Conservation (phyloP, 2,113 vertebrate genomes). For the Nothobranchius furzeri region DNA sequence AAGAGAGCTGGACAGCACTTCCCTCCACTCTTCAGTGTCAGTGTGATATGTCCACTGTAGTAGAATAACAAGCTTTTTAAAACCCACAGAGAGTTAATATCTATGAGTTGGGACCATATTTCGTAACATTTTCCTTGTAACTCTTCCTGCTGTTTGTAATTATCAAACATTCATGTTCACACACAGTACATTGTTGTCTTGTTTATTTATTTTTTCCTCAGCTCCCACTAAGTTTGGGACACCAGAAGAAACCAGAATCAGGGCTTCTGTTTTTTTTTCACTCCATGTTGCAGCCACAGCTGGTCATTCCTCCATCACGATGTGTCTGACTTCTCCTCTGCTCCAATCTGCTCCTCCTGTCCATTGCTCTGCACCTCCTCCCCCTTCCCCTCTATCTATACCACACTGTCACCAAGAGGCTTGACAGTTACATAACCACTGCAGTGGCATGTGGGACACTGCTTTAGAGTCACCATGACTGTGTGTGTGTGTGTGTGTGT, state of each 20-base stretch:
- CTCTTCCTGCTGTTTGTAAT: too few relatives aligned
- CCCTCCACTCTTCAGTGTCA: slow-evolving; percentile 20
- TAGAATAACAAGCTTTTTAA: slow-evolving; percentile 15
- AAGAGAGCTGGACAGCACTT: too few relatives aligned
- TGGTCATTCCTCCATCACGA: slow-evolving; percentile 54
- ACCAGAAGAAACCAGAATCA: slow-evolving; percentile 35
- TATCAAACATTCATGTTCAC: too few relatives aligned
- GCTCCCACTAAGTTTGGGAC: not conserved
- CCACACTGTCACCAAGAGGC: slow-evolving; percentile 64
- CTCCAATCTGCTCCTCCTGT: slow-evolving; percentile 32
- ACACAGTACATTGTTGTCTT: slow-evolving; percentile 3
- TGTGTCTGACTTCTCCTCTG: slow-evolving; percentile 36
- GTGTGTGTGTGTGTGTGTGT: slow-evolving; percentile 12
- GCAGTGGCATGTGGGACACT: slow-evolving; percentile 61
- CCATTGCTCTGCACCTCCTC: slow-evolving; percentile 30
- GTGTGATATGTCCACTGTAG: slow-evolving; percentile 26
- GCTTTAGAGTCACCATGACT: slow-evolving; percentile 47
- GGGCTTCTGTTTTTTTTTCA: slow-evolving; percentile 18
- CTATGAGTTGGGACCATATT: too few relatives aligned
- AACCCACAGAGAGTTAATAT: too few relatives aligned
- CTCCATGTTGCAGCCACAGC: slow-evolving; percentile 44
- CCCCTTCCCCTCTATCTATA: slow-evolving; percentile 34
- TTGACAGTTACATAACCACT: slow-evolving; percentile 73
- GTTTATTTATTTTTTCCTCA: slow-evolving; percentile 39
- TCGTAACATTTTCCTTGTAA: too few relatives aligned